Evolutionary conservation across 2,888 invertebrate species (phyloP), one percentile per base, ranked within the genome.

Genomic region (Malthinus seriepunctatus): DNA sequence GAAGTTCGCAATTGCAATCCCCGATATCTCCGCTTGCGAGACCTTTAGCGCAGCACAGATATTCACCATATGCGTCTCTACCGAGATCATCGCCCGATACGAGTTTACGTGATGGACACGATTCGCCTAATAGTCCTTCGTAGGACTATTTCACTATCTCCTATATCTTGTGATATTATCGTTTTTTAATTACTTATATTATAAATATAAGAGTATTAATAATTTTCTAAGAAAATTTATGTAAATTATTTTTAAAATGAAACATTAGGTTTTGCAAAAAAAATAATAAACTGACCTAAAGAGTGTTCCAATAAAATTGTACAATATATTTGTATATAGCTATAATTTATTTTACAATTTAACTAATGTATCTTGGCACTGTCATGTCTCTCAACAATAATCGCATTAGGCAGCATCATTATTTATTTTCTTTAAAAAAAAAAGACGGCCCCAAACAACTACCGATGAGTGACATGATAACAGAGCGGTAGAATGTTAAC

Each of bases 31-130:
- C 84, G 63, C 76, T 86, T 67, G 80, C 85, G 45, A 83, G 85
- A 73, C 86, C 85, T 69, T 80, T 80, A 63, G 79, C 80, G 49
- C 78, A 75, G 64, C 79, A 79, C 65, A 71, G 86, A 63, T 86
- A 83, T 75, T 84, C 86, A 4, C 86, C 85, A 38, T 86, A 86
- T 70, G 78, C 79, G 44, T 76, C 79, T 37, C 84, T 83, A 45
- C 71, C 73, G 57, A 72, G 76, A 51, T 84, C 86, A 3, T 86
- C 86, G 8, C 86, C 86, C 31, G 86, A 86, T 76, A 78, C 78
- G 10, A 85, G 84, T 58, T 75, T 84, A 63, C 83, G 84, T 65
- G 84, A 84, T 51, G 77, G 73, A 49, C 71, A 76, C 48, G 80
- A 80, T 54, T 75, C 77, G 48, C 78, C 78, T 11, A 71, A 71